Percentiles rank a stretch among this genome's conserved stretches.
Evolutionary conservation across 1,140 invertebrate genomes (phyloP).

Genomic region (Drosophila ficusphila): DNA sequence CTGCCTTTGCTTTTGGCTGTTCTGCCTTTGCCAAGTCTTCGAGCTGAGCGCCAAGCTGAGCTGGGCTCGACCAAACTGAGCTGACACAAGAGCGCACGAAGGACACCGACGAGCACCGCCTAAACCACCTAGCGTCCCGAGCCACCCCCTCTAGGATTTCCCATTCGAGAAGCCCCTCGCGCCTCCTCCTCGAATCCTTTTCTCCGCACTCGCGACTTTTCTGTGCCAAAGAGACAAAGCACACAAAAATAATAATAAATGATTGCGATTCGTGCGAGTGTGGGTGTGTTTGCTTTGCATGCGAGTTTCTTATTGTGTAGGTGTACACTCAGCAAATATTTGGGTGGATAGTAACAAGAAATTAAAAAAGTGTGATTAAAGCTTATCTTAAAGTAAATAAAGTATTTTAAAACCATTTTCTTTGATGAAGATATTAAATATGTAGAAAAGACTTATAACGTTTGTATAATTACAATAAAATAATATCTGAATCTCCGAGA

Average conservation of each 20-base stretch:
- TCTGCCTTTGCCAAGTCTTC: slow-evolving; percentile 40
- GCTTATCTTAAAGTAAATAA: too few relatives aligned
- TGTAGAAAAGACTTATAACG: too few relatives aligned
- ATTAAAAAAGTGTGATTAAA: too few relatives aligned
- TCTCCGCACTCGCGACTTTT: slow-evolving; percentile 65
- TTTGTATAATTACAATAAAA: too few relatives aligned
- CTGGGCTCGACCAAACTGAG: slow-evolving; percentile 45
- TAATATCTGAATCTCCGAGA: too few relatives aligned
- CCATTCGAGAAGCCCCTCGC: slow-evolving; percentile 1
- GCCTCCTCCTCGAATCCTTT: background rate
- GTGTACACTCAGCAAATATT: slow-evolving; percentile 9
- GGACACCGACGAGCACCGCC: slow-evolving; percentile 46
- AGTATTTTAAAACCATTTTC: too few relatives aligned
- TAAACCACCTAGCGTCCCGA: slow-evolving; percentile 3
- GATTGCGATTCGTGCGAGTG: slow-evolving; percentile 61
- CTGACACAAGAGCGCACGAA: slow-evolving; percentile 78
- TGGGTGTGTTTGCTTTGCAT: slow-evolving; percentile 34
- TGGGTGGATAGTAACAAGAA: too few relatives aligned
- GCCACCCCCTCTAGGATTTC: slow-evolving; percentile 10
- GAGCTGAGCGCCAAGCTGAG: slow-evolving; percentile 23
- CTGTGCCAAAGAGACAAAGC: slow-evolving; percentile 81
- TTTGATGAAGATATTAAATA: too few relatives aligned
- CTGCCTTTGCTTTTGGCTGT: slow-evolving; percentile 12
- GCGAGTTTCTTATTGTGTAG: slow-evolving; percentile 24
- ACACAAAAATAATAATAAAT: slow-evolving; percentile 82